Conservation (phyloP, 2,797 vertebrate species). For the Halcyon leucocephala region DNA sequence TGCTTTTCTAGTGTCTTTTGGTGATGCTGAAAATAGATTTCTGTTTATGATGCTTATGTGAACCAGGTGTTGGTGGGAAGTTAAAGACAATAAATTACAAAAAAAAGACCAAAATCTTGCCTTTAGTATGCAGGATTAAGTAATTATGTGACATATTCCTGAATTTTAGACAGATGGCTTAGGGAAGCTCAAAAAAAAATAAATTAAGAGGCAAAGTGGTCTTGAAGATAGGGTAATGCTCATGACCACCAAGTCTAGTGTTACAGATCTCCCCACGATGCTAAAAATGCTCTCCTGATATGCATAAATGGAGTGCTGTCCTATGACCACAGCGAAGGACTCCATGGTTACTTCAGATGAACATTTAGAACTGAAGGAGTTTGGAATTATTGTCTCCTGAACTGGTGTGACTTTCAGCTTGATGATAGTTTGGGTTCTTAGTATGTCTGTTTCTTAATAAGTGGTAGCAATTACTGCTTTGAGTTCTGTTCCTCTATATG, state of each 20-base stretch:
- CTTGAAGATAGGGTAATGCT: neutral
- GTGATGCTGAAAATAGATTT: neutral
- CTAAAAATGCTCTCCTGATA: neutral
- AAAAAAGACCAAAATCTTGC: neutral
- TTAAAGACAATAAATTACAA: neutral
- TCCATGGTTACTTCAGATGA: neutral
- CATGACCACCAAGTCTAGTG: neutral
- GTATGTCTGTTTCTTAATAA: neutral
- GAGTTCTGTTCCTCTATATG: neutral
- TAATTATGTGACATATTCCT: accelerated
- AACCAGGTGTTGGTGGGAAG: neutral
- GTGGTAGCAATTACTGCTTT: neutral
- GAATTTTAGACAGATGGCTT: neutral
- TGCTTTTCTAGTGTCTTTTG: neutral
- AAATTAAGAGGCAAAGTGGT: neutral
- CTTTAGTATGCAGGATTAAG: accelerated
- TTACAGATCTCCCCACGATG: neutral
- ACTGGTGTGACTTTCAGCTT: neutral
- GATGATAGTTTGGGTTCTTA: neutral
- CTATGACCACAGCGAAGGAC: neutral
- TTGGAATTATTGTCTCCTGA: neutral
- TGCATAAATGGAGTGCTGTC: neutral
- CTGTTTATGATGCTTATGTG: neutral
- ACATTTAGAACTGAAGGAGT: neutral
- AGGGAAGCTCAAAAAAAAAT: neutral